A percentile compares a stretch with the other conserved stretches of the same genome.
phyloP scores from a whole-genome alignment of 1,140 invertebrate species.

The Eumeta japonica region DNA sequence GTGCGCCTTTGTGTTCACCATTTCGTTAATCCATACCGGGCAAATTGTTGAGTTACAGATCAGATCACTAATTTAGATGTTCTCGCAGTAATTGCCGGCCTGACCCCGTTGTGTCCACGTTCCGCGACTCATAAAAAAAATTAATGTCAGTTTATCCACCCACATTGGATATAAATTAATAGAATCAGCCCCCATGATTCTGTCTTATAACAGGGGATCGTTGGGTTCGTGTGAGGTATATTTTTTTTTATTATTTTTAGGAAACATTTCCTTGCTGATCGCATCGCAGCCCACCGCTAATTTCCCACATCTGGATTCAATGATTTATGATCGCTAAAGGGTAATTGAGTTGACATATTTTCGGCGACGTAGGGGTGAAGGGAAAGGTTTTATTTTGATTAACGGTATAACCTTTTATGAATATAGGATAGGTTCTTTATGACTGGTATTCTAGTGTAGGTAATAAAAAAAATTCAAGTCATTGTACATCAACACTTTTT shows the following conservation, averaged over 20 bases:
- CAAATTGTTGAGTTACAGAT: too few relatives aligned
- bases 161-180: slow-evolving; percentile 57
- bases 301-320: slow-evolving; percentile 34
- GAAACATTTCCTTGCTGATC: slow-evolving; percentile 29
- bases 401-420: too few relatives aligned
- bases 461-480: too few relatives aligned
- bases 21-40: too few relatives aligned
- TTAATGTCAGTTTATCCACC: slow-evolving; percentile 48
- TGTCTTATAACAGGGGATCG: slow-evolving; percentile 50
- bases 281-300: slow-evolving; percentile 30
- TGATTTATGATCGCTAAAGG: slow-evolving; percentile 36
- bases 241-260: slow-evolving; percentile 48
- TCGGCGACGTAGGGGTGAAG: slow-evolving; percentile 1
- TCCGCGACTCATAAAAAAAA: slow-evolving; percentile 37
- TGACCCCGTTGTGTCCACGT: slow-evolving; percentile 24
- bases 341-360: slow-evolving; percentile 22
- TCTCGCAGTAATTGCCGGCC: too few relatives aligned
- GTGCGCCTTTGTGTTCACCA: too few relatives aligned
- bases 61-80: too few relatives aligned
- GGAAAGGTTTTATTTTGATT: too few relatives aligned
- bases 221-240: slow-evolving; percentile 53
- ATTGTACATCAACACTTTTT: too few relatives aligned
- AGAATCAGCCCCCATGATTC: slow-evolving; percentile 46
- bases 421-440: too few relatives aligned
- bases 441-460: too few relatives aligned